phyloP scores from a whole-genome alignment of 2,113 vertebrate species.

The Myiagra hebetior region DNA sequence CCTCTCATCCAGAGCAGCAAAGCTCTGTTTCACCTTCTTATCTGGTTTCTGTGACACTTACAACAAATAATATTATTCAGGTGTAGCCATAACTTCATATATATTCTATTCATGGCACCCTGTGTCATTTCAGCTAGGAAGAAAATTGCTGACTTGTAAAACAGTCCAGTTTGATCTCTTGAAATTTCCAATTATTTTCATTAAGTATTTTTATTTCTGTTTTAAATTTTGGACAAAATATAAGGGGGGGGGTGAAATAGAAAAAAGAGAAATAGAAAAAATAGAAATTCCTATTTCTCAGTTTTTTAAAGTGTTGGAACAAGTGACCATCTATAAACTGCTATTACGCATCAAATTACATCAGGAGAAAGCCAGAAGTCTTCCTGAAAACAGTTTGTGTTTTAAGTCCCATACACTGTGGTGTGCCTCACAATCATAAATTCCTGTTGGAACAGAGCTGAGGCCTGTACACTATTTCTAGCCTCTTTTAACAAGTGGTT shows the following conservation, averaged over 20 bases:
- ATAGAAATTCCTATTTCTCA: background rate
- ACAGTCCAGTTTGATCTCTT: background rate
- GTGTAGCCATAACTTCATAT: background rate
- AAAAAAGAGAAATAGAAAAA: background rate
- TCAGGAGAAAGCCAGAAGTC: background rate
- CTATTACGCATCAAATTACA: background rate
- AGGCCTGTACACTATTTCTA: background rate
- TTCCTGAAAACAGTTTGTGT: background rate
- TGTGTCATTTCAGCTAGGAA: background rate
- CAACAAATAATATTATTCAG: background rate
- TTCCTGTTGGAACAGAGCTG: background rate
- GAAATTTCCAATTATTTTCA: background rate
- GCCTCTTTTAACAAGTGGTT: background rate
- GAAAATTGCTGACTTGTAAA: background rate
- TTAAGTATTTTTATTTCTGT: background rate
- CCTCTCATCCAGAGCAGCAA: background rate
- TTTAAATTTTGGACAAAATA: background rate
- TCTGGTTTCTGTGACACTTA: background rate
- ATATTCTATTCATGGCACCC: background rate
- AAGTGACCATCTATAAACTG: background rate
- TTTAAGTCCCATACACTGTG: background rate
- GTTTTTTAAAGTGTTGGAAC: background rate
- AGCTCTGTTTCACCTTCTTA: background rate
- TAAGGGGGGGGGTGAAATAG: background rate
- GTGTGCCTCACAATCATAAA: background rate